These are phyloP conservation scores for Thunnus thynnus DNA, from an alignment of 2,113 vertebrate species.

Conservation along the genomic window DNA sequence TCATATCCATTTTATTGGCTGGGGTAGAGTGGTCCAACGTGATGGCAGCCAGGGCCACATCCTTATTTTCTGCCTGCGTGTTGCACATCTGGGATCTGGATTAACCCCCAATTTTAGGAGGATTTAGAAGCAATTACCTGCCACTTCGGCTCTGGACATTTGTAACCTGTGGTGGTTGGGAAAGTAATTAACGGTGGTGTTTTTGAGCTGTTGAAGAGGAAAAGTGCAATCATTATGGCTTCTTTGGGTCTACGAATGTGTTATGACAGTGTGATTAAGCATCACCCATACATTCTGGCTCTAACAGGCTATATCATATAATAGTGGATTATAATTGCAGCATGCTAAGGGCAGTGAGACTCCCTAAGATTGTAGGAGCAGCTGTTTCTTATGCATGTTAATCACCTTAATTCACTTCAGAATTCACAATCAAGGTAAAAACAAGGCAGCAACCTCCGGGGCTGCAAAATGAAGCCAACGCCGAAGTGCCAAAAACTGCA, in stretches of 20 bases:
- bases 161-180: conserved; percentile 23
- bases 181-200: conserved; percentile 2
- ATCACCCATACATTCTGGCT: not conserved
- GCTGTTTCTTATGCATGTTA: not conserved
- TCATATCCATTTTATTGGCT: conserved; percentile 59
- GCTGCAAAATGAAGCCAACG: not conserved
- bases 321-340: conserved; percentile 3
- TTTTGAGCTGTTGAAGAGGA: conserved; percentile 1
- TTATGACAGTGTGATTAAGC: conserved; percentile 3
- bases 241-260: not conserved
- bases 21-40: not conserved
- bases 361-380: not conserved
- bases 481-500: not conserved
- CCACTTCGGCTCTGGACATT: conserved; percentile 4
- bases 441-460: too few species aligned
- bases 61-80: conserved; percentile 33
- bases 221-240: conserved; percentile 3
- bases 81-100: conserved; percentile 62
- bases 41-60: conserved; percentile 7
- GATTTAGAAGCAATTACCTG: conserved; percentile 68
- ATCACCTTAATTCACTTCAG: not conserved
- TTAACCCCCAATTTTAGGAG: conserved; percentile 51
- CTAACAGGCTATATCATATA: not conserved
- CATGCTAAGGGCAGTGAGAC: not conserved
- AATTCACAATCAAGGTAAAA: not conserved